A percentile compares a stretch with the other conserved stretches of the same genome.
Conservation (phyloP, 1,140 invertebrate genomes). For the Trichonephila inaurata region DNA sequence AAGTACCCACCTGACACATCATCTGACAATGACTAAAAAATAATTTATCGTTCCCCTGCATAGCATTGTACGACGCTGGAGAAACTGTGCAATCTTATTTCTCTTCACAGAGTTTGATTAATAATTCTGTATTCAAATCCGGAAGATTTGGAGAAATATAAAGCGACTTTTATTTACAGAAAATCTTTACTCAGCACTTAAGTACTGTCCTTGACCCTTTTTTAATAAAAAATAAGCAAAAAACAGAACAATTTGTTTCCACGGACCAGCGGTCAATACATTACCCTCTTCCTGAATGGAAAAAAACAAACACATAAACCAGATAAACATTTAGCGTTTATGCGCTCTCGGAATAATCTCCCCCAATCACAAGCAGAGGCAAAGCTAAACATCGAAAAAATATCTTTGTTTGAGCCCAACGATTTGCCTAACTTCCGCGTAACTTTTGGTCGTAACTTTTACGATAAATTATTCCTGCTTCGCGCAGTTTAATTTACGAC, state of each 20-base stretch:
- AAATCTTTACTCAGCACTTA: not conserved
- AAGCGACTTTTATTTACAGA: too few relatives aligned
- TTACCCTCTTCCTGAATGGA: not conserved
- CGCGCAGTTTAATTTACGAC: slow-evolving; percentile 42
- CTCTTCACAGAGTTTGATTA: too few relatives aligned
- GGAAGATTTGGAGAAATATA: too few relatives aligned
- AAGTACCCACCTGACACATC: too few relatives aligned
- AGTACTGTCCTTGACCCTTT: not conserved
- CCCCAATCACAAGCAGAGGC: not conserved
- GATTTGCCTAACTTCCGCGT: slow-evolving; percentile 21
- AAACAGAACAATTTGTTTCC: not conserved
- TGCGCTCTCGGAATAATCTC: not conserved
- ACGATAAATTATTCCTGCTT: slow-evolving; percentile 52
- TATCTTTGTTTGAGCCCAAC: slow-evolving; percentile 3
- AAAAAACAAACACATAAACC: slow-evolving; percentile 16
- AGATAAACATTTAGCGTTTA: slow-evolving; percentile 1
- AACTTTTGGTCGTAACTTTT: slow-evolving; percentile 49
- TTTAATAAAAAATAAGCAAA: not conserved
- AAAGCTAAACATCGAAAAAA: not conserved
- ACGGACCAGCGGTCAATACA: slow-evolving; percentile 9
- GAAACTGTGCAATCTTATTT: too few relatives aligned
- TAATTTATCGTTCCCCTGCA: too few relatives aligned
- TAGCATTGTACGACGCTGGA: too few relatives aligned
- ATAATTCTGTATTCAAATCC: too few relatives aligned
- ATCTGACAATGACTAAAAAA: too few relatives aligned